Base-by-base conservation (phyloP, 2,797 vertebrate species). In the Remorina albescens region DNA sequence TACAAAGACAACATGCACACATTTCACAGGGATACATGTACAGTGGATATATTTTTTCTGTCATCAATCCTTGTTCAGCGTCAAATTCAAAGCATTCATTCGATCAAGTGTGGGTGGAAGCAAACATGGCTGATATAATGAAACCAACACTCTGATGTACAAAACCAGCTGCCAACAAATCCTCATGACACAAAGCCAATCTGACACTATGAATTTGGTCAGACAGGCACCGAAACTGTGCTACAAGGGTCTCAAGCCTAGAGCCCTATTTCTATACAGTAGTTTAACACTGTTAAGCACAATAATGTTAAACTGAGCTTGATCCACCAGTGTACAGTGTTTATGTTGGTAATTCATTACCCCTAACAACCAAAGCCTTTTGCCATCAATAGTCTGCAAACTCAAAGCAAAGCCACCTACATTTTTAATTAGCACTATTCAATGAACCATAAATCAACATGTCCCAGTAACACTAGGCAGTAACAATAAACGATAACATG, bases 91-190 rank as follows among this genome's bases (percentile, higher is more conserved):
- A 77, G 65, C 41, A 64, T 44, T 61, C 25, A 41, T 78, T 67
- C 6, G 8, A 70, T 76, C 67, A n/a, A 39, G 60, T 28, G 86
- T 81, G 79, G 83, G 84, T 60, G 73, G 79, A 57, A 72, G 71
- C 26, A 7, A 82, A 81, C 87, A 79, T 18, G 66, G 56, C 78
- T 76, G 63, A 16, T 78, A 65, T 80, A 77, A 87, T 80, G 50
- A 47, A 2, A 81, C 67, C 65, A 65, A 72, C 72, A 84, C 67
- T 59, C 56, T 74, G 75, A 85, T 82, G 72, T 57, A 81, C 59
- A 71, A 67, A 80, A 56, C 71, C 61, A 62, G 59, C 75, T 77
- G 89, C 76, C 87, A 81, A 67, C 85, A 82, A 84, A 89, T 84
- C 74, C 82, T 81, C 9, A 58, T 79, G 80, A 86, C 78, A 88